A percentile compares a stretch with the other conserved stretches of the same genome.
Conservation (phyloP, 1,140 invertebrate species). For the Limonius californicus region DNA sequence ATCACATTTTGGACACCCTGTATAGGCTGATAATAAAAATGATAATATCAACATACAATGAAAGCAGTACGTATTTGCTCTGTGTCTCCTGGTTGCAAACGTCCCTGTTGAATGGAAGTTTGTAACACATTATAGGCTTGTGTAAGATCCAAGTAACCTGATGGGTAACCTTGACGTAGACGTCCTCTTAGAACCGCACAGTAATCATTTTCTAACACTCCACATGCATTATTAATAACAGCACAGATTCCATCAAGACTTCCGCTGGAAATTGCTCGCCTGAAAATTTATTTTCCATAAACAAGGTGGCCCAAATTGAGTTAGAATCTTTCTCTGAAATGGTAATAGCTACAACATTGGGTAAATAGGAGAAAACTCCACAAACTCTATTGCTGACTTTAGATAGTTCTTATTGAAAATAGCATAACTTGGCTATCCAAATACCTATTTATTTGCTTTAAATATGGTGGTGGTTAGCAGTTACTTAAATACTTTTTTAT, state of each 20-base stretch:
- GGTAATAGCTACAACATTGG: no score
- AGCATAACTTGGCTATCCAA: no score
- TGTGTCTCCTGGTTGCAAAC: conserved; percentile 74
- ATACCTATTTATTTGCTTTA: no score
- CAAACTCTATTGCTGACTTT: no score
- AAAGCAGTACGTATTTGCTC: conserved; percentile 61
- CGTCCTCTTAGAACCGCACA: conserved; percentile 70
- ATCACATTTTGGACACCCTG: no score
- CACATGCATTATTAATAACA: conserved; percentile 90
- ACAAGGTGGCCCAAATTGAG: no score
- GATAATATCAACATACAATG: conserved; percentile 5
- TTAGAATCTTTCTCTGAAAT: no score
- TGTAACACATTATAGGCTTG: conserved; percentile 78
- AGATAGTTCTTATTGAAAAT: no score
- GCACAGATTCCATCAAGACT: conserved; percentile 95
- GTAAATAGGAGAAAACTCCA: no score
- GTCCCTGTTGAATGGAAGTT: conserved; percentile 76
- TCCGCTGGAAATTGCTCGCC: conserved; percentile 81
- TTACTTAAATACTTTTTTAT: no score
- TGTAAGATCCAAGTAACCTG: conserved; percentile 77
- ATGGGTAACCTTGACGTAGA: conserved; percentile 80
- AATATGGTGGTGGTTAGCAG: no score
- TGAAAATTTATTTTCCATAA: conserved; percentile 37
- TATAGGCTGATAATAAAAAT: no score
- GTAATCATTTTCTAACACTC: conserved; percentile 85